phyloP scores from a whole-genome alignment of 2,113 vertebrate species.

The Pontoporia blainvillei region DNA sequence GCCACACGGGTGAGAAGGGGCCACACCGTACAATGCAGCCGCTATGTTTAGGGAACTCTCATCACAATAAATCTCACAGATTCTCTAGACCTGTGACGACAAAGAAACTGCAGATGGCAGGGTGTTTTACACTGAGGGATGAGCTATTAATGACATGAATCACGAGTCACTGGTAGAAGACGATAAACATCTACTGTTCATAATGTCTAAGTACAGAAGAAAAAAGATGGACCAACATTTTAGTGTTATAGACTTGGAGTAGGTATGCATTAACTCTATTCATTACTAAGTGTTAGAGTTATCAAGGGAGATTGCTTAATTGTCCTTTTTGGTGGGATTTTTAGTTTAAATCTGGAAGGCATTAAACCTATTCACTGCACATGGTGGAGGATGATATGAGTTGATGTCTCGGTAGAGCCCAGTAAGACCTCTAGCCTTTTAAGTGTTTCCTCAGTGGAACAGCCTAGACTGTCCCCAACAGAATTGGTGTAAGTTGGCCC shows the following conservation, averaged over 20 bases:
- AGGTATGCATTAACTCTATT: not conserved
- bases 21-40: fast-evolving
- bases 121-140: not conserved
- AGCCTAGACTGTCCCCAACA: not conserved
- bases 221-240: not conserved
- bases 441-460: not conserved
- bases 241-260: not conserved
- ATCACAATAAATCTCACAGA: not conserved
- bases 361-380: not conserved
- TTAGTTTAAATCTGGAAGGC: not conserved
- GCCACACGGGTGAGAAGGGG: not conserved
- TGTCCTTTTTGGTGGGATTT: not conserved
- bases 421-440: not conserved
- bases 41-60: not conserved
- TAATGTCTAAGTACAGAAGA: not conserved
- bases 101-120: not conserved
- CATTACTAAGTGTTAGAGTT: not conserved
- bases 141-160: not conserved
- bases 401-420: not conserved
- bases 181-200: not conserved
- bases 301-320: not conserved
- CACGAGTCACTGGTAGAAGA: not conserved
- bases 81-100: not conserved
- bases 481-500: not conserved
- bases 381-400: not conserved